These are phyloP conservation scores for Oceanites oceanicus DNA, from an alignment of 2,113 vertebrate species.

Conservation along the genomic window DNA sequence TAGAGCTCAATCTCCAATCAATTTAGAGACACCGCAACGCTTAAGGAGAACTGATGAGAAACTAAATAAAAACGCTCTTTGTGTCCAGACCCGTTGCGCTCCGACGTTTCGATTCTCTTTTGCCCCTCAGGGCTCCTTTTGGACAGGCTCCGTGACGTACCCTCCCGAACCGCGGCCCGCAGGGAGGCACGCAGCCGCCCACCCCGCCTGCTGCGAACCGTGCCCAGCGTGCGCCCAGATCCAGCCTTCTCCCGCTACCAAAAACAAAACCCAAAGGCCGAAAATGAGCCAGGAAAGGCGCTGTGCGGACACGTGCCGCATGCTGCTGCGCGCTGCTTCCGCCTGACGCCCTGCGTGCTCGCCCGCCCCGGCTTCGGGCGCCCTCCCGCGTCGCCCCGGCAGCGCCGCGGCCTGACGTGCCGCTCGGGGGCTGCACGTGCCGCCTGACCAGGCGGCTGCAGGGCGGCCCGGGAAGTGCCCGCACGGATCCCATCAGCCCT, in stretches of 20 bases:
- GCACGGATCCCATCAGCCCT: background rate
- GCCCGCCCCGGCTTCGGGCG: background rate
- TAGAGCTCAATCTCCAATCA: slow-evolving; percentile 4
- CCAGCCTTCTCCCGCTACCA: background rate
- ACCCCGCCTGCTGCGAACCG: background rate
- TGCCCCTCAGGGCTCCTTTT: background rate
- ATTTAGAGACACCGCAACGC: background rate
- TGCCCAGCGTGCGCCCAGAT: background rate
- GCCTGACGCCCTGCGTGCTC: background rate
- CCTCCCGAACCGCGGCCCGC: background rate
- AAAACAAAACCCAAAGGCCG: background rate
- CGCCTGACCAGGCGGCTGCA: background rate
- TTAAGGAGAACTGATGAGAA: slow-evolving; percentile 5
- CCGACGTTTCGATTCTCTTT: fast-evolving
- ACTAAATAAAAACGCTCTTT: background rate
- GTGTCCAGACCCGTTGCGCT: background rate
- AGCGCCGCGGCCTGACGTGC: background rate
- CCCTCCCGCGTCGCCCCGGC: background rate
- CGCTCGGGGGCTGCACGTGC: too few relatives aligned
- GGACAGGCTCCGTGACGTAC: background rate
- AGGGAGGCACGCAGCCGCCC: background rate
- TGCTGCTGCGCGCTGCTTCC: background rate
- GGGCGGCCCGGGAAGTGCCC: background rate
- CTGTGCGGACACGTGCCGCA: background rate
- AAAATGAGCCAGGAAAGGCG: background rate